These are phyloP conservation scores for Columbina picui DNA, from an alignment of 2,113 vertebrate genomes.

Conservation along the genomic window DNA sequence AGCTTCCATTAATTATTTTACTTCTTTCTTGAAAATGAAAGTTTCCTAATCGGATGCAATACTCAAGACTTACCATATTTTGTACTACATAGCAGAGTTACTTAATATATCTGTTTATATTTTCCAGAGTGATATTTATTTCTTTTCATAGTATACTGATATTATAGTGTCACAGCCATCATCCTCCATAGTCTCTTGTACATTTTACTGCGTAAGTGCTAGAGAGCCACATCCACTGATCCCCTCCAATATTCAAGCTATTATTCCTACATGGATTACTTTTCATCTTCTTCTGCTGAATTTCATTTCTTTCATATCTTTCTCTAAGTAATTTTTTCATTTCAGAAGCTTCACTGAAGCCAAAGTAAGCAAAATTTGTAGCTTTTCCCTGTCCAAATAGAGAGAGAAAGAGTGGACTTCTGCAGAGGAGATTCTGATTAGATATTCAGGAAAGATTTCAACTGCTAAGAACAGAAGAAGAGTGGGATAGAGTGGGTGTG, in stretches of 20 bases:
- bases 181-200: not conserved
- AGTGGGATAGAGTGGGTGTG: slow-evolving; percentile 65
- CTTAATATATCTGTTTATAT: not conserved
- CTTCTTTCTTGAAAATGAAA: not conserved
- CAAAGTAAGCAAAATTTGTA: not conserved
- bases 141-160: not conserved
- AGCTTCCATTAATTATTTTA: not conserved
- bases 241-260: not conserved
- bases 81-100: not conserved
- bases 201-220: not conserved
- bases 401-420: slow-evolving; percentile 1
- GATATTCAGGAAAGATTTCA: slow-evolving; percentile 27
- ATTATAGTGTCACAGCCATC: not conserved
- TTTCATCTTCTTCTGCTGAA: not conserved
- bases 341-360: not conserved
- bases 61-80: not conserved
- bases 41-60: not conserved
- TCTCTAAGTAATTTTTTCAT: not conserved
- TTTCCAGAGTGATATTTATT: not conserved
- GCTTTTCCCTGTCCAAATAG: not conserved
- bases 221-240: not conserved
- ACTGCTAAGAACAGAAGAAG: slow-evolving; percentile 58
- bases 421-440: slow-evolving; percentile 30
- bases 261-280: not conserved
- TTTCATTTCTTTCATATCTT: not conserved